Percentiles rank a stretch among this genome's conserved stretches.
phyloP scores from a whole-genome alignment of 2,797 vertebrate species.

The Tinamus major region DNA sequence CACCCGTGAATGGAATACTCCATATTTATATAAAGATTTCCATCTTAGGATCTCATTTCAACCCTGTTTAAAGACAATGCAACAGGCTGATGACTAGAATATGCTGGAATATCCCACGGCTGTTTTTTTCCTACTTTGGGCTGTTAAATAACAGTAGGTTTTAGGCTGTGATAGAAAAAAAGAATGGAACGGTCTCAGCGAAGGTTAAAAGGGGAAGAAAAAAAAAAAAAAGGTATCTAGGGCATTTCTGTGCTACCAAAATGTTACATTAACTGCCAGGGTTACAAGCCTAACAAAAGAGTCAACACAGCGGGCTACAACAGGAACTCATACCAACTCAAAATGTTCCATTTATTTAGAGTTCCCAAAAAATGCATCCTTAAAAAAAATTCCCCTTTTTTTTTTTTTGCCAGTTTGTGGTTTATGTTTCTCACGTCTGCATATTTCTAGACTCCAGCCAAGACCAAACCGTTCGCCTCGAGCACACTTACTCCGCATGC shows the following conservation, averaged over 20 bases:
- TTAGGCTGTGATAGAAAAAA: conserved; percentile 30
- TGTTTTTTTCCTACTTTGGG: conserved; percentile 38
- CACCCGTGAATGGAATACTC: neutral
- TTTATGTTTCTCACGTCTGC: neutral
- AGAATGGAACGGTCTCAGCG: conserved; percentile 4
- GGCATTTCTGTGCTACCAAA: conserved; percentile 39
- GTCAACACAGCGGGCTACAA: neutral
- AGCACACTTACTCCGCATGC: neutral
- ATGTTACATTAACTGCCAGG: conserved; percentile 31
- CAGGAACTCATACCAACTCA: neutral
- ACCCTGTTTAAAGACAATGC: conserved; percentile 30
- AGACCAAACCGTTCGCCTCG: neutral
- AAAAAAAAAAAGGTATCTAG: neutral
- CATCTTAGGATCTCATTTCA: conserved; percentile 20
- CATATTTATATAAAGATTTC: conserved; percentile 40
- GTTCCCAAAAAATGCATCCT: neutral
- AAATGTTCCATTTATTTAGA: neutral
- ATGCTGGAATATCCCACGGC: conserved; percentile 25
- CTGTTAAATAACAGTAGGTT: conserved; percentile 60
- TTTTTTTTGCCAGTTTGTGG: neutral
- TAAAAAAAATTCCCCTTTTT: neutral
- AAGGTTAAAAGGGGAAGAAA: conserved; percentile 36
- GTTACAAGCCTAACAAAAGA: neutral
- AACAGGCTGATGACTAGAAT: conserved; percentile 37
- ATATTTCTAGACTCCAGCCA: neutral